Evolutionary conservation across 2,113 vertebrate species (phyloP), one percentile per base, ranked within the genome.

Genomic region (Equus przewalskii): DNA sequence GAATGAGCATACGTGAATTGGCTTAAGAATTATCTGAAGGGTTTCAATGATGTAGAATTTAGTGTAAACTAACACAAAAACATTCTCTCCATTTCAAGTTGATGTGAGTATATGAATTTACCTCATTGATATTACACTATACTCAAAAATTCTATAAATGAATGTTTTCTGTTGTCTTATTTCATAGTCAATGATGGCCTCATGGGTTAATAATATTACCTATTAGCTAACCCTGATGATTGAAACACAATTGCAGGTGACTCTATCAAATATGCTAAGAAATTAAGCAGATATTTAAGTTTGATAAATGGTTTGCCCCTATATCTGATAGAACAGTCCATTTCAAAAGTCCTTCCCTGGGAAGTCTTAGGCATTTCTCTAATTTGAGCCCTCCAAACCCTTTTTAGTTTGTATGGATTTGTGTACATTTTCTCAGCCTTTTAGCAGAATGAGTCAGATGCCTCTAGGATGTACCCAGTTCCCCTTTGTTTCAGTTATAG

Each of bases 401-500:
- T 14, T 87, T 75, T 24, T 12, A 9, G 8, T 86, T 76, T 84
- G 16, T 21, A 10, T 56, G 36, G 5, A 86, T 90, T 30, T 75
- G 6, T 58, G 28, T 19, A 67, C 0, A 4, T 79, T 80, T 75
- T 84, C 67, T 91, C 41, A 64, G 26, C 16, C 9, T 79, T 30
- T 72, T 65, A 19, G 11, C 64, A 13, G 44, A 65, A 60, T 88
- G 60, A 65, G 3, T 81, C 54, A 84, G 22, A 80, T 58, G 36
- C 51, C 7, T 0, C 11, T 58, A 72, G 3, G 6, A 72, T 67
- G 6, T 44, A 46, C 26, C 51, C 16, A 87, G 1, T 84, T 96
- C 94, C 18, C 36, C 54, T 93, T 85, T 90, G 30, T 94, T 11
- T 94, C 65, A 26, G 21, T 78, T 97, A 46, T 33, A 72, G 7